Evolutionary conservation across 2,888 invertebrate species (phyloP), one percentile per base, ranked within the genome.

Genomic region (Girardia tigrina): DNA sequence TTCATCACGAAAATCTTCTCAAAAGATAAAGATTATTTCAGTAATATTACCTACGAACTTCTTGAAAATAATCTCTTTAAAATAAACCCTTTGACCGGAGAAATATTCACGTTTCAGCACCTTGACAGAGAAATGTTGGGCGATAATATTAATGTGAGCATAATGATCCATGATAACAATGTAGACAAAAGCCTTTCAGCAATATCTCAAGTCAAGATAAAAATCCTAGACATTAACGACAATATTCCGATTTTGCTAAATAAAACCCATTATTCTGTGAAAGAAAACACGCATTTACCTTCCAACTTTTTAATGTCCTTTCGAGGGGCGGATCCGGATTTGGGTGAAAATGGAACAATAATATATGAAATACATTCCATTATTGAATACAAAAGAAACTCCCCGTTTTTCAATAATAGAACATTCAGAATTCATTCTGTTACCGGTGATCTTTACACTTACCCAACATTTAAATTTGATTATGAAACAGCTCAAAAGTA

Each of bases 341-440:
- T 56, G 4, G n/a, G 23, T 8, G 56, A 56, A 56, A 56, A 56
- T 56, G 56, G 56, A 8, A 56, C 56, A 2, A 56, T 56, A 6
- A n/a, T 6, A 4, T 56, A 56, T n/a, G 56, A 56, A 56, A 56
- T 56, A 4, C 56, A 56, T n/a, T 56, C 56, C 4, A 16, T 56
- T 56, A 56, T 56, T 4, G 56, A 56, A 56, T 56, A 56, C n/a
- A 56, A 56, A 56, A 56, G 23, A 4, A 56, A 56, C n/a, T 56
- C 23, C n/a, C 56, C 56, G 23, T 56, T 23, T 56, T 56, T 56
- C 23, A 56, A 56, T 56, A 56, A 56, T 56, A 56, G 23, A 56
- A 20, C 56, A 12, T 56, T 56, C 23, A 16, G 23, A 56, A 56
- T 56, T 23, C 6, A 56, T 56, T n/a, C 56, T 6, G n/a, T 4